Evolutionary conservation across 1,140 invertebrate genomes (phyloP), one percentile per base, ranked within the genome.

Genomic region (Tribolium castaneum): DNA sequence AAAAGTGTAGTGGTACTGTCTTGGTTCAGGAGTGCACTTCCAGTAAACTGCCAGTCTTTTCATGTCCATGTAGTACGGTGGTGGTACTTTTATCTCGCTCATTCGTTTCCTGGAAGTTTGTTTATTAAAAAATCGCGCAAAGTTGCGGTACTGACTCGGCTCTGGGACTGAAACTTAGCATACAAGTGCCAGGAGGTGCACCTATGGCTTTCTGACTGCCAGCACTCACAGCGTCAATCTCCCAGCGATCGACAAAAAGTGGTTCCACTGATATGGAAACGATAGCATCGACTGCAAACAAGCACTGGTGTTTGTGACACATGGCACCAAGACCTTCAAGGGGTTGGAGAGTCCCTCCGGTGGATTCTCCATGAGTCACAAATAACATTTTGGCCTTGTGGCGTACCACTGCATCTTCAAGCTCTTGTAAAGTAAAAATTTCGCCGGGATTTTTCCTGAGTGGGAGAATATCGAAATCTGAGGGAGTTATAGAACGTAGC

Each of bases 161-260:
- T 78, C 89, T 87, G 1, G 90, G 86, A 84, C 93, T 94, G 80
- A 97, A 97, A 13, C 95, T 94, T 25, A 97, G 93, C 0, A 95
- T 94, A 10, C 94, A 91, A 7, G 95, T 88, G 5, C 96, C 96
- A 30, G 96, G 92, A 9, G 94, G 92, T 6, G 92, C 94, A 75
- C 94, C 93, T 1, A 97, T 85, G 1, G 91, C 91, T 84, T 98
- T 98, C 85, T 98, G 96, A 1, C 93, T 92, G 2, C 94, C 95
- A 0, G 93, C 92, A 83, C 95, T 97, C 1, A 94, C 89, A 50
- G 90, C 94, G 86, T 97, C 96, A 49, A 97, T 87, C 54, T 89
- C 90, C 92, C 94, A 94, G 25, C 90, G 88, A 85, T 97, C 96
- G 88, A 93, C 92, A 80, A 90, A 91, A 81, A 98, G 92, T 0